These are phyloP conservation scores for Cydia strobilella DNA, from an alignment of 1,140 invertebrate species.

Conservation along the genomic window DNA sequence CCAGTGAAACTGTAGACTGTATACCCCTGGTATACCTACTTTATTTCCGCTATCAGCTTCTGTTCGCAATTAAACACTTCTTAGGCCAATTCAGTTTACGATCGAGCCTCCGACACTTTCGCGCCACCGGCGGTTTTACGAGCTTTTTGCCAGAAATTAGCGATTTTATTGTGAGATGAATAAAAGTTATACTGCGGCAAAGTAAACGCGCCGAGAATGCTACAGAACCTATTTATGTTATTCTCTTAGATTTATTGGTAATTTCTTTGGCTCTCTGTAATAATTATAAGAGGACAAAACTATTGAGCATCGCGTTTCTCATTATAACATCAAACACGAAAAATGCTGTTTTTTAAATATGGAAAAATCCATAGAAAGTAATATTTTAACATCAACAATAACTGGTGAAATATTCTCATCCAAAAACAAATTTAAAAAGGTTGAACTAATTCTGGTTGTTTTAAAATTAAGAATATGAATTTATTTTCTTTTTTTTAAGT, in stretches of 20 bases:
- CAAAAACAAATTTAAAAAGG: too few species aligned
- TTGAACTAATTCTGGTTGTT: too few species aligned
- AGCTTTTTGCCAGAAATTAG: conserved; percentile 57
- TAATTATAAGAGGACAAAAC: too few species aligned
- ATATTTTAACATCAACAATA: too few species aligned
- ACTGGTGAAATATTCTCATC: too few species aligned
- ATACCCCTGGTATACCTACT: neutral
- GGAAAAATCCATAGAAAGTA: too few species aligned
- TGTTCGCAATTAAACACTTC: conserved; percentile 65
- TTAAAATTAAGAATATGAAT: too few species aligned
- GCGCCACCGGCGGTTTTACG: conserved; percentile 62
- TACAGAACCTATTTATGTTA: neutral
- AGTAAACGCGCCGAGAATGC: conserved; percentile 8
- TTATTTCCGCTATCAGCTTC: conserved; percentile 41
- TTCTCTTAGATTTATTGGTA: neutral
- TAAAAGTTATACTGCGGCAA: conserved; percentile 38
- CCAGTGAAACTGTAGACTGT: neutral
- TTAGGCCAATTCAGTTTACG: conserved; percentile 70
- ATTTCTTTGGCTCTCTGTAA: too few species aligned
- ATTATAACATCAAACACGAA: too few species aligned
- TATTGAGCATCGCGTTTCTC: too few species aligned
- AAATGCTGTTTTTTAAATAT: too few species aligned
- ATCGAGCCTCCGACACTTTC: conserved; percentile 56
- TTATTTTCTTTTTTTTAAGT: too few species aligned
- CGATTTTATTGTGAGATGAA: conserved; percentile 52